Evolutionary conservation across 2,113 vertebrate species (phyloP).

Genomic region (Cyphomyrus discorhynchus): DNA sequence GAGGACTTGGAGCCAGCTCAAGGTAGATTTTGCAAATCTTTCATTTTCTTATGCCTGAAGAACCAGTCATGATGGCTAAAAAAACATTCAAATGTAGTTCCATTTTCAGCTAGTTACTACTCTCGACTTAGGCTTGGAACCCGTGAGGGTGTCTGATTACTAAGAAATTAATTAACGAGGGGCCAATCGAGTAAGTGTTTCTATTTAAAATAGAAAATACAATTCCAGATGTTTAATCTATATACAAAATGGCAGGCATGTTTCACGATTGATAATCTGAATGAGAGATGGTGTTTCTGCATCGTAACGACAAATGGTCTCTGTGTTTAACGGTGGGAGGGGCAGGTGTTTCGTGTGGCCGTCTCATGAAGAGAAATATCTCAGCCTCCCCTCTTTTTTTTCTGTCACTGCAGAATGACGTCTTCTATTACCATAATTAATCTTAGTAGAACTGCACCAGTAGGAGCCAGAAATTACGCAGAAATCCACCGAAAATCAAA

Average conservation of each 20-base stretch:
- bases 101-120: background rate
- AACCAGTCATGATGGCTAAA: background rate
- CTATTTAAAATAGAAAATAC: background rate
- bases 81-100: background rate
- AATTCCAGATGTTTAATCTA: background rate
- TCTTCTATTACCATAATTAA: background rate
- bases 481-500: background rate
- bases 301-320: background rate
- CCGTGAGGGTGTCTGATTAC: background rate
- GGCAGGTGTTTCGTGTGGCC: background rate
- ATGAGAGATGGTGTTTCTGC: background rate
- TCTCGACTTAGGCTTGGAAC: background rate
- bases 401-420: background rate
- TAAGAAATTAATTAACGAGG: background rate
- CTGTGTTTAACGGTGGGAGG: background rate
- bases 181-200: background rate
- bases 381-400: background rate
- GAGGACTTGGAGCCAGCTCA: background rate
- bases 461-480: background rate
- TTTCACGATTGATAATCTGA: background rate
- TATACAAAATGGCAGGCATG: background rate
- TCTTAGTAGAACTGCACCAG: background rate
- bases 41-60: background rate
- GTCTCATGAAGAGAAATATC: background rate
- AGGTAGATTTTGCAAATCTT: background rate